phyloP scores from a whole-genome alignment of 2,888 invertebrate species.

The Agrilus mali region DNA sequence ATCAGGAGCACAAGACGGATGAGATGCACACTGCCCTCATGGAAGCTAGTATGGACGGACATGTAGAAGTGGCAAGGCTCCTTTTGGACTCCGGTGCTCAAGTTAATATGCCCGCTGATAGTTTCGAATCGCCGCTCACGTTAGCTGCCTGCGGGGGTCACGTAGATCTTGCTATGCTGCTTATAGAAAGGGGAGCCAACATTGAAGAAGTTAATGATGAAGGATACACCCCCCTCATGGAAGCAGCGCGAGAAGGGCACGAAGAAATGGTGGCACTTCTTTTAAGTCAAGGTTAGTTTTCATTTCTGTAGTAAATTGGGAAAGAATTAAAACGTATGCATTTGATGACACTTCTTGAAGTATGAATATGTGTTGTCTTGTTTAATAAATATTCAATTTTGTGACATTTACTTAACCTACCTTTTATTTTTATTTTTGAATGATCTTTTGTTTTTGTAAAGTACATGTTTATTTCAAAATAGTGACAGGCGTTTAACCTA shows the following conservation, averaged over 20 bases:
- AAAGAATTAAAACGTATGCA: too few relatives aligned
- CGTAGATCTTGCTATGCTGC: slow-evolving; percentile 88
- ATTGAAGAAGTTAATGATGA: slow-evolving; percentile 99
- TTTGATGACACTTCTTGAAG: too few relatives aligned
- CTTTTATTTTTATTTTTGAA: too few relatives aligned
- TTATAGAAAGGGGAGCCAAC: slow-evolving; percentile 94
- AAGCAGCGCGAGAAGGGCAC: slow-evolving; percentile 96
- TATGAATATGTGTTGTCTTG: too few relatives aligned
- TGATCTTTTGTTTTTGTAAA: too few relatives aligned
- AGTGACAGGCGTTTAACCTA: too few relatives aligned
- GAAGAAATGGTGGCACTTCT: slow-evolving; percentile 95
- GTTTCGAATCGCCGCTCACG: slow-evolving; percentile 97
- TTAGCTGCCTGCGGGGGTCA: slow-evolving; percentile 98
- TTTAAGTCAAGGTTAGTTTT: slow-evolving; percentile 60
- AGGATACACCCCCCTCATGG: slow-evolving; percentile 98
- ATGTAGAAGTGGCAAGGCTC: slow-evolving; percentile 91
- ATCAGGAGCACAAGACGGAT: slow-evolving; percentile 96
- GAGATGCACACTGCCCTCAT: slow-evolving; percentile 99
- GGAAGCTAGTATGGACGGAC: slow-evolving; percentile 99
- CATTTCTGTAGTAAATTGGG: too few relatives aligned
- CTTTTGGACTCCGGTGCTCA: slow-evolving; percentile 95
- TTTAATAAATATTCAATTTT: too few relatives aligned
- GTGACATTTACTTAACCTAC: too few relatives aligned
- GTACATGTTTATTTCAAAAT: too few relatives aligned
- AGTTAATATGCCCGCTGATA: slow-evolving; percentile 98